Conservation (phyloP, 2,113 vertebrate species). For the Amphiprion ocellaris region DNA sequence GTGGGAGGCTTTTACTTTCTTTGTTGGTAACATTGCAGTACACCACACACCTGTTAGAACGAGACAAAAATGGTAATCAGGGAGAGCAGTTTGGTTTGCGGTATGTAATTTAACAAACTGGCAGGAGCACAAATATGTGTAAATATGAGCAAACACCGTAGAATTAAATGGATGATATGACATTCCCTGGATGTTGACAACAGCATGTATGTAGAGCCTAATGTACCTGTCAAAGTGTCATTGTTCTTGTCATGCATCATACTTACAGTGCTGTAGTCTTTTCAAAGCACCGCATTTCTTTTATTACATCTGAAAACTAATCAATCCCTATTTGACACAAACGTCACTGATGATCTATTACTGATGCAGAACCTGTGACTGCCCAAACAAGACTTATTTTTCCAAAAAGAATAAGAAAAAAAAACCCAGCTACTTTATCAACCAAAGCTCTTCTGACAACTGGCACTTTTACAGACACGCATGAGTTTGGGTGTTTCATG, state of each 20-base stretch:
- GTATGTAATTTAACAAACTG: constrained; percentile 37
- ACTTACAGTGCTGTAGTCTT: neutral
- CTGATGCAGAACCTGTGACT: constrained; percentile 12
- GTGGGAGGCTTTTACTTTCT: constrained; percentile 73
- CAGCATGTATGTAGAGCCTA: constrained; percentile 5
- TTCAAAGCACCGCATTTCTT: constrained; percentile 13
- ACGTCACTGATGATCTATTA: constrained; percentile 37
- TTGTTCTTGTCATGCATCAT: neutral
- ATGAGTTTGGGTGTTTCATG: constrained; percentile 60
- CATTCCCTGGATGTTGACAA: constrained; percentile 17
- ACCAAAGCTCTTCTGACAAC: constrained; percentile 57
- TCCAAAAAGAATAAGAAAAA: constrained; percentile 32
- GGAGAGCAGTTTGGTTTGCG: constrained; percentile 17
- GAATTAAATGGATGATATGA: neutral
- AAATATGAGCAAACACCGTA: constrained; percentile 18
- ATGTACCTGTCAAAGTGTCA: constrained; percentile 19
- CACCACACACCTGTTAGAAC: constrained; percentile 66
- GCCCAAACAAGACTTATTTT: constrained; percentile 11
- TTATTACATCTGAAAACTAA: constrained; percentile 41
- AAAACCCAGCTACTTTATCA: constrained; percentile 54
- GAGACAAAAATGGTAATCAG: constrained; percentile 57
- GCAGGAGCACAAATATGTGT: constrained; percentile 4
- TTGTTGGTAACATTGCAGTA: constrained; percentile 57
- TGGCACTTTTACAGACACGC: constrained; percentile 41
- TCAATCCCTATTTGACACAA: constrained; percentile 39